Evolutionary conservation across 2,797 vertebrate species (phyloP).

Genomic region (Acipenser oxyrinchus): DNA sequence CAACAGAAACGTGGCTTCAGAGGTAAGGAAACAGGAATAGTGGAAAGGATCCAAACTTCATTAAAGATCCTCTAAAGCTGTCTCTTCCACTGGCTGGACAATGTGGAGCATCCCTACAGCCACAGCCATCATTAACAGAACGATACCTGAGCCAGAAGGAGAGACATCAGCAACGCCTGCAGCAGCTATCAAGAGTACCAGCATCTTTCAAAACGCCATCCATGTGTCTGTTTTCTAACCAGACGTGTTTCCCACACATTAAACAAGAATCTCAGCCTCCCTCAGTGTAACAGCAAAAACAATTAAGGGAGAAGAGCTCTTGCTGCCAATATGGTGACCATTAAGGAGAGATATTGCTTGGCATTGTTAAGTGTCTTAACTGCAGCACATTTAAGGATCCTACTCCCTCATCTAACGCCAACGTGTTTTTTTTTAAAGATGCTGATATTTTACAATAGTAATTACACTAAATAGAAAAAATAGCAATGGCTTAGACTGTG

Average conservation of each 20-base stretch:
- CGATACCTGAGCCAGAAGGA: constrained; percentile 1
- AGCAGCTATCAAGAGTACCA: not conserved
- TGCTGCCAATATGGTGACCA: not conserved
- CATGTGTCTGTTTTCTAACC: not conserved
- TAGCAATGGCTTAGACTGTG: too few relatives aligned
- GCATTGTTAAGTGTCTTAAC: too few relatives aligned
- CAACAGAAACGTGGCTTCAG: not conserved
- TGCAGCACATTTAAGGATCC: too few relatives aligned
- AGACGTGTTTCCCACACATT: not conserved
- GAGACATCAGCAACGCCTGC: not conserved
- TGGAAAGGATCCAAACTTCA: constrained; percentile 1
- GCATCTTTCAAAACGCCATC: not conserved
- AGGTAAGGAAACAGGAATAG: not conserved
- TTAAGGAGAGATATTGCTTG: not conserved
- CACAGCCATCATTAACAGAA: constrained; percentile 5
- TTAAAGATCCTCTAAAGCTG: constrained; percentile 1
- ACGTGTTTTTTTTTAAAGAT: not conserved
- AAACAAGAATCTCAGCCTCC: not conserved
- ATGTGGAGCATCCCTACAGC: not conserved
- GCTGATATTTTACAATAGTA: too few relatives aligned
- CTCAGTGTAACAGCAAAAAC: not conserved
- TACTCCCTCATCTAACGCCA: too few relatives aligned
- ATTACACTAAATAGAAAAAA: too few relatives aligned
- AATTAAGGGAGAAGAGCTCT: not conserved
- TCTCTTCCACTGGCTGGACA: not conserved